These are phyloP conservation scores for Notamacropus eugenii DNA, from an alignment of 2,797 vertebrate species.

Conservation along the genomic window DNA sequence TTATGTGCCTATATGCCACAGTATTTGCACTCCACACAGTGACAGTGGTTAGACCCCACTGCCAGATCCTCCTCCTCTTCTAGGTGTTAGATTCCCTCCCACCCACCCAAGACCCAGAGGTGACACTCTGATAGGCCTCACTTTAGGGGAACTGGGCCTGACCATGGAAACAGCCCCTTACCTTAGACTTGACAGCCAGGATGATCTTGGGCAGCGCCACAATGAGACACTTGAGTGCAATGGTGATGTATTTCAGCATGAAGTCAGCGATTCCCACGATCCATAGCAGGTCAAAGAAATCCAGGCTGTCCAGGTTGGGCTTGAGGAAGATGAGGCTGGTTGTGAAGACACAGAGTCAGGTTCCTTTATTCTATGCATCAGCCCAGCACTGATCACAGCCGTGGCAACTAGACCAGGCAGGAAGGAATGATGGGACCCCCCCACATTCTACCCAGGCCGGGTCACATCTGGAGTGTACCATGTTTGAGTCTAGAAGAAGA, in stretches of 20 bases:
- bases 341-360: constrained; percentile 11
- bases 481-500: background rate
- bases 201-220: constrained; percentile 95
- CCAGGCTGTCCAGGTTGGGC: constrained; percentile 93
- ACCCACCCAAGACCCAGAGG: background rate
- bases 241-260: constrained; percentile 96
- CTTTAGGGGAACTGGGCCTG: background rate
- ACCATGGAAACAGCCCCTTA: constrained; percentile 68
- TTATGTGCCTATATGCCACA: background rate
- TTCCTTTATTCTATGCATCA: background rate
- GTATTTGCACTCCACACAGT: background rate
- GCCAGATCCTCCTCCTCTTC: background rate
- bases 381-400: background rate
- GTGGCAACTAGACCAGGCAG: background rate
- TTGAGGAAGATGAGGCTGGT: constrained; percentile 95
- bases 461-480: background rate
- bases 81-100: background rate
- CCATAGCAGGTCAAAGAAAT: constrained; percentile 98
- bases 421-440: background rate
- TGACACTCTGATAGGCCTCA: fast-evolving
- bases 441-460: background rate
- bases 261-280: constrained; percentile 97
- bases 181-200: constrained; percentile 97
- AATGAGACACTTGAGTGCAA: constrained; percentile 93
- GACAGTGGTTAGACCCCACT: background rate